Percentiles rank a stretch among this genome's conserved stretches.
phyloP scores from a whole-genome alignment of 2,888 invertebrate genomes.

The Drosophila meridionalis region DNA sequence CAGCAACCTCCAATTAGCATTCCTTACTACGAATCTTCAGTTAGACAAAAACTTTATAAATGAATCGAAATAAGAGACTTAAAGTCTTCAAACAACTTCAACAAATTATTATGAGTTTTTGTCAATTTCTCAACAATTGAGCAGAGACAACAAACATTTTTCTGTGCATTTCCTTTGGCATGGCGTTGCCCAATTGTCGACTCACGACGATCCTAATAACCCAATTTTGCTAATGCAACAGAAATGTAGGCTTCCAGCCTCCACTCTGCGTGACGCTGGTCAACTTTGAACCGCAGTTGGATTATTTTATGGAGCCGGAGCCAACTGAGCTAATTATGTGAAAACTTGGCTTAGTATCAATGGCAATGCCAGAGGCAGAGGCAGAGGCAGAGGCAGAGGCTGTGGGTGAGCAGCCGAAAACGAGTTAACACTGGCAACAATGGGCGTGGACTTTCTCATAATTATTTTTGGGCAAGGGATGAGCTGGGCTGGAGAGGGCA shows the following conservation, averaged over 20 bases:
- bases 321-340: slow-evolving; percentile 66
- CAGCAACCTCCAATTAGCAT: background rate
- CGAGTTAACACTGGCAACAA: slow-evolving; percentile 51
- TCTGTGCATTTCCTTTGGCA: background rate
- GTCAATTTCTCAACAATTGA: background rate
- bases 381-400: slow-evolving; percentile 26
- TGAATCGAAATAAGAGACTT: background rate
- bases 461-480: slow-evolving; percentile 50
- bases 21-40: too few relatives aligned
- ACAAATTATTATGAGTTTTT: background rate
- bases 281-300: slow-evolving; percentile 37
- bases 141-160: background rate
- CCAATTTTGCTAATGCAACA: slow-evolving; percentile 2
- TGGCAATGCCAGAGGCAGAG: slow-evolving; percentile 18
- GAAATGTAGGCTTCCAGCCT: background rate
- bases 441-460: slow-evolving; percentile 72
- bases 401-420: slow-evolving; percentile 49
- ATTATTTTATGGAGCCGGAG: slow-evolving; percentile 23
- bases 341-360: slow-evolving; percentile 50
- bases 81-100: background rate
- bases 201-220: slow-evolving; percentile 1
- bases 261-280: slow-evolving; percentile 8
- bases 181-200: background rate
- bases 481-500: background rate
- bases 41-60: too few relatives aligned